These are phyloP conservation scores for Oryctolagus cuniculus DNA, from an alignment of 2,113 vertebrate genomes.

Conservation along the genomic window DNA sequence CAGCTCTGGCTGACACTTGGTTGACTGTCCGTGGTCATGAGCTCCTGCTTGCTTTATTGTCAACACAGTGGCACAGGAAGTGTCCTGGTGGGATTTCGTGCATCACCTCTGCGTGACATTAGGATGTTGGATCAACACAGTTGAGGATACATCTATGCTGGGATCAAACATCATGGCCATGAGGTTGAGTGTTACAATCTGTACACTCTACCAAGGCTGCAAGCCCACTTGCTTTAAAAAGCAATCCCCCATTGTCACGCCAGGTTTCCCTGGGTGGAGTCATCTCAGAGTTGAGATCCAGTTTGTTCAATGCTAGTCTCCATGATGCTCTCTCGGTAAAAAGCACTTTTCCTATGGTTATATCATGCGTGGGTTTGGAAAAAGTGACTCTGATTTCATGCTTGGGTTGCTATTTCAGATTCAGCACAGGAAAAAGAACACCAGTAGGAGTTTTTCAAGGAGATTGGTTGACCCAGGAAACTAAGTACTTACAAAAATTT, in stretches of 20 bases:
- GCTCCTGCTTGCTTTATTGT: neutral
- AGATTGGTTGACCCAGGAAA: constrained; percentile 22
- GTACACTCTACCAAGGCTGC: neutral
- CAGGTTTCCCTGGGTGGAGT: neutral
- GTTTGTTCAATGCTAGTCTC: neutral
- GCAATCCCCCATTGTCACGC: no score
- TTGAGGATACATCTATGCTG: neutral
- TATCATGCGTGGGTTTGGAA: neutral
- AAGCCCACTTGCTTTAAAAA: neutral
- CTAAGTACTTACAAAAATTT: neutral
- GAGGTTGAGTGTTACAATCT: neutral
- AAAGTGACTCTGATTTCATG: neutral
- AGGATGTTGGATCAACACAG: neutral
- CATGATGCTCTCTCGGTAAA: neutral
- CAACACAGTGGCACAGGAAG: no score
- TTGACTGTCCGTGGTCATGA: neutral
- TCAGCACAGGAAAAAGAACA: neutral
- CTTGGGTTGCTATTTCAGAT: neutral
- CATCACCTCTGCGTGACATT: neutral
- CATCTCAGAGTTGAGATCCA: neutral
- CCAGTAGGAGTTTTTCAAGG: neutral
- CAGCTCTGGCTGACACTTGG: neutral
- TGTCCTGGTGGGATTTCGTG: neutral
- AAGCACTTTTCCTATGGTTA: neutral
- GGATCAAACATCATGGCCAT: neutral